phyloP scores from a whole-genome alignment of 2,797 vertebrate species.

The Holocentrus rufus region DNA sequence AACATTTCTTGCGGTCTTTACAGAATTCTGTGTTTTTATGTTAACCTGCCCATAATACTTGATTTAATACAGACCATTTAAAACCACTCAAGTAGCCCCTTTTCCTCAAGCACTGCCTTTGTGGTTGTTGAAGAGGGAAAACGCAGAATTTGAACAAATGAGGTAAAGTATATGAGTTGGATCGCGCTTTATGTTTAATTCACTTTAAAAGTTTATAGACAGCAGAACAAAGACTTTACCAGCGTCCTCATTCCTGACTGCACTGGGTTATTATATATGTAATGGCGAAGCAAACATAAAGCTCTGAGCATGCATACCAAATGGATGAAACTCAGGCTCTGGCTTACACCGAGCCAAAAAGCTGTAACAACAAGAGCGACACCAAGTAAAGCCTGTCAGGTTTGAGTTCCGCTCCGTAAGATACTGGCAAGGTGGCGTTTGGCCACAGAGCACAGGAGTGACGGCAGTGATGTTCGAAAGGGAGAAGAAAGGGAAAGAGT shows the following conservation, averaged over 20 bases:
- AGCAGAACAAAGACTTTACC: constrained; percentile 16
- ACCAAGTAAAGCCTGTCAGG: constrained; percentile 70
- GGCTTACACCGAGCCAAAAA: constrained; percentile 65
- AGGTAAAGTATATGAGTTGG: background rate
- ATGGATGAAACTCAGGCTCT: constrained; percentile 56
- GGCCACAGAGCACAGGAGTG: constrained; percentile 47
- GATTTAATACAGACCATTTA: constrained; percentile 57
- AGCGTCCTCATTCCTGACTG: constrained; percentile 12
- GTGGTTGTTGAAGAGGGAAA: constrained; percentile 20
- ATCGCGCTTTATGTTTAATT: constrained; percentile 1
- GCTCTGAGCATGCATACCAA: constrained; percentile 52
- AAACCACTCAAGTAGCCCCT: constrained; percentile 40
- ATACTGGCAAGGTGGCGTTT: constrained; percentile 57
- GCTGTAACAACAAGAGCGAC: constrained; percentile 77
- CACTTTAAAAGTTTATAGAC: constrained; percentile 19
- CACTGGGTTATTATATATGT: background rate
- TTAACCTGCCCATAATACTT: constrained; percentile 69
- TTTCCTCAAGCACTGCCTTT: constrained; percentile 24
- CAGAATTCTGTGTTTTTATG: constrained; percentile 56
- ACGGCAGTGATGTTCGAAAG: constrained; percentile 40
- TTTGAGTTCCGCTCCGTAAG: constrained; percentile 71
- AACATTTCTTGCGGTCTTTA: constrained; percentile 55
- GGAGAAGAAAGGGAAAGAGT: background rate
- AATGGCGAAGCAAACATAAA: constrained; percentile 52
- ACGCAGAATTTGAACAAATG: constrained; percentile 4